A percentile compares a stretch with the other conserved stretches of the same genome.
phyloP scores from a whole-genome alignment of 1,140 invertebrate genomes.

The Episyrphus balteatus region DNA sequence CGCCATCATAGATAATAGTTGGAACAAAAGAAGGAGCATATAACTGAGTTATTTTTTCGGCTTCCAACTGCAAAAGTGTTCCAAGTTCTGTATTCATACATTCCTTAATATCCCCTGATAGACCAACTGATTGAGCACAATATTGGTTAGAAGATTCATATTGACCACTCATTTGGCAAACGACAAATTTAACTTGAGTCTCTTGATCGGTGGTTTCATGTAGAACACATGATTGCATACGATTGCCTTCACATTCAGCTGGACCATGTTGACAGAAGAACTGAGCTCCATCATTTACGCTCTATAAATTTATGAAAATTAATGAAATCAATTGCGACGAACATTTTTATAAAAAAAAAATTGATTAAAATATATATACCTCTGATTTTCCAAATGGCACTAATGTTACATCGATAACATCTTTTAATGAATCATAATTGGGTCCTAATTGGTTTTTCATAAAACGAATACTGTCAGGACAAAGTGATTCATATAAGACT shows the following conservation, averaged over 20 bases:
- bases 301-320: constrained; percentile 8
- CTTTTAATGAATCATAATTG: constrained; percentile 38
- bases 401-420: constrained; percentile 42
- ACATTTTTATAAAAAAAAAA: constrained; percentile 4
- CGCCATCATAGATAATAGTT: constrained; percentile 43
- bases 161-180: constrained; percentile 41
- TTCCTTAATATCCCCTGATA: constrained; percentile 29
- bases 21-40: constrained; percentile 44
- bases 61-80: constrained; percentile 38
- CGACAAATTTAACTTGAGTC: constrained; percentile 39
- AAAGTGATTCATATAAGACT: constrained; percentile 70
- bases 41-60: constrained; percentile 42
- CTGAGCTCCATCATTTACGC: constrained; percentile 35
- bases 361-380: constrained; percentile 35
- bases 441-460: constrained; percentile 44
- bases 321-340: background rate
- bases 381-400: constrained; percentile 71
- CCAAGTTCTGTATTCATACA: constrained; percentile 37
- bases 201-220: constrained; percentile 35
- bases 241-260: constrained; percentile 53
- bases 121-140: constrained; percentile 39
- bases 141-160: constrained; percentile 14
- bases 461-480: constrained; percentile 63
- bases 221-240: constrained; percentile 51
- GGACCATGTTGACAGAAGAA: constrained; percentile 58